Conservation (phyloP, 2,113 vertebrate genomes). For the Xenotilapia caudafasciata region DNA sequence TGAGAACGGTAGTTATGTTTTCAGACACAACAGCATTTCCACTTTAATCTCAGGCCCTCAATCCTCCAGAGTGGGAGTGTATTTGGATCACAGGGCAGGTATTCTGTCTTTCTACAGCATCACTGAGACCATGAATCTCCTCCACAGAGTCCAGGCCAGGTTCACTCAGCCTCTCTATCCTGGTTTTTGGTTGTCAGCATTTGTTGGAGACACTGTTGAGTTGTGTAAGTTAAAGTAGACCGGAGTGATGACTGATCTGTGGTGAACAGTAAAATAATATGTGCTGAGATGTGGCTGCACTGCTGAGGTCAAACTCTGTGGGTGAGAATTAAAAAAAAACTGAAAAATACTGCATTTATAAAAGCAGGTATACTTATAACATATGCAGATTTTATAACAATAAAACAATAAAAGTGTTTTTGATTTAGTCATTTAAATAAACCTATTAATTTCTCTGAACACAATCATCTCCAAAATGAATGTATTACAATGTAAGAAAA, state of each 20-base stretch:
- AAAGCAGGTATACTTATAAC: background rate
- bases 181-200: background rate
- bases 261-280: background rate
- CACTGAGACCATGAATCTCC: background rate
- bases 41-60: background rate
- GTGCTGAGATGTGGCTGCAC: background rate
- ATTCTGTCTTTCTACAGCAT: background rate
- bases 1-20: accelerated
- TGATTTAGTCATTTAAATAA: background rate
- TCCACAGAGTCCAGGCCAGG: background rate
- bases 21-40: background rate
- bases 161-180: background rate
- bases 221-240: background rate
- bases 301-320: background rate
- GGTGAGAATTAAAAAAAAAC: accelerated
- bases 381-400: background rate
- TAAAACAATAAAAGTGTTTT: background rate
- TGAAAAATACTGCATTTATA: background rate
- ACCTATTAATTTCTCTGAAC: background rate
- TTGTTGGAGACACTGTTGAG: background rate
- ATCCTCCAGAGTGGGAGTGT: accelerated
- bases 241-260: background rate
- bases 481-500: background rate
- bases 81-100: background rate
- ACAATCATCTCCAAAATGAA: background rate